phyloP scores from a whole-genome alignment of 2,113 vertebrate species.

The Eurystomus gularis region DNA sequence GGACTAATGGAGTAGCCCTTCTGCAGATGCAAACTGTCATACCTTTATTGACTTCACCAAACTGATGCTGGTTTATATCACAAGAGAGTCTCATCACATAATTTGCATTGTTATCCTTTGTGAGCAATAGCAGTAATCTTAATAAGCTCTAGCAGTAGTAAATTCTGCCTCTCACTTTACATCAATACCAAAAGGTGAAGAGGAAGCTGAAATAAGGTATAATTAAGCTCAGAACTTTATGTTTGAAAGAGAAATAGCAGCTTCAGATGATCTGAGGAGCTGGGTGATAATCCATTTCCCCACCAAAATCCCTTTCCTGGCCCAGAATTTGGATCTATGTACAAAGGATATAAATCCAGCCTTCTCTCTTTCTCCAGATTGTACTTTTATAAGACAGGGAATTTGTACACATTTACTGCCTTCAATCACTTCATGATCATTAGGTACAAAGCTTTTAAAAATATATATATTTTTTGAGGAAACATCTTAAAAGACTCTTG shows the following conservation, averaged over 20 bases:
- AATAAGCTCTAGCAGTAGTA: neutral
- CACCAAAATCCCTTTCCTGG: neutral
- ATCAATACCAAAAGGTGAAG: neutral
- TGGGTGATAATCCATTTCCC: neutral
- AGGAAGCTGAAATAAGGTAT: neutral
- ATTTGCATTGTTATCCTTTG: neutral
- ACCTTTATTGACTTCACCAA: neutral
- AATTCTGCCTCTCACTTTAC: conserved; percentile 19
- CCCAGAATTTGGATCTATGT: neutral
- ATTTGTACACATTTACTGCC: neutral
- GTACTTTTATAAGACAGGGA: neutral
- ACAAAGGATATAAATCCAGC: neutral
- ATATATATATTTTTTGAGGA: neutral
- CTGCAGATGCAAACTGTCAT: neutral
- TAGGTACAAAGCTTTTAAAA: neutral
- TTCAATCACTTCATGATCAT: neutral
- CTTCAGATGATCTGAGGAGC: neutral
- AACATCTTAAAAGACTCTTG: conserved; percentile 26
- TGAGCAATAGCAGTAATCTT: neutral
- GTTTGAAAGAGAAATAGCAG: neutral
- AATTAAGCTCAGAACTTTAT: neutral
- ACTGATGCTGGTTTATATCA: neutral
- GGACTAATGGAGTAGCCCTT: neutral
- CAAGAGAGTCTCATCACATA: neutral
- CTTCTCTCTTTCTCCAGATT: neutral